phyloP scores from a whole-genome alignment of 1,140 invertebrate genomes.

The Lamellibrachia luymesi region DNA sequence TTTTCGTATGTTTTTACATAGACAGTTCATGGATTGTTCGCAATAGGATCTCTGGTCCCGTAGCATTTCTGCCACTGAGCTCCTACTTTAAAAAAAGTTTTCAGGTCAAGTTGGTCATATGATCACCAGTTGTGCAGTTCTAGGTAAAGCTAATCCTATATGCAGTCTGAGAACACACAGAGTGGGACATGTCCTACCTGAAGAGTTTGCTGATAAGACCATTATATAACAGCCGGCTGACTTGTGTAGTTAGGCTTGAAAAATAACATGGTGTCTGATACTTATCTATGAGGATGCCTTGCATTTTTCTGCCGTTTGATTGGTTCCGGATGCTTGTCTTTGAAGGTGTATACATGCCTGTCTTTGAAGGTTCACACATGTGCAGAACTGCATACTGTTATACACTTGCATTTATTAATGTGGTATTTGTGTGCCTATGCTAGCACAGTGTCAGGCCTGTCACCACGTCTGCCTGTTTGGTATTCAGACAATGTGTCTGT shows the following conservation, averaged over 20 bases:
- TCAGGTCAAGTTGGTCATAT: not conserved
- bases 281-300: not conserved
- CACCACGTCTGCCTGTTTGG: not conserved
- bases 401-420: constrained; percentile 1
- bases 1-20: not conserved
- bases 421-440: not conserved
- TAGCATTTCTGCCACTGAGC: not conserved
- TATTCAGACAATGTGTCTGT: not conserved
- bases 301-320: not conserved
- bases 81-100: not conserved
- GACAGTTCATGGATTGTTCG: not conserved
- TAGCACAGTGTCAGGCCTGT: not conserved
- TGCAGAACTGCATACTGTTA: not conserved
- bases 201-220: not conserved
- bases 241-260: not conserved
- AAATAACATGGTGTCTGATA: not conserved
- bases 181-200: not conserved
- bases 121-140: not conserved
- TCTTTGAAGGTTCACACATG: not conserved
- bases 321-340: not conserved
- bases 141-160: not conserved
- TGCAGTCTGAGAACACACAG: not conserved
- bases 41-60: not conserved
- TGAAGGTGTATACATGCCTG: not conserved
- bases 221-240: not conserved